phyloP scores from a whole-genome alignment of 2,888 invertebrate genomes.

The Anthophora plumipes region DNA sequence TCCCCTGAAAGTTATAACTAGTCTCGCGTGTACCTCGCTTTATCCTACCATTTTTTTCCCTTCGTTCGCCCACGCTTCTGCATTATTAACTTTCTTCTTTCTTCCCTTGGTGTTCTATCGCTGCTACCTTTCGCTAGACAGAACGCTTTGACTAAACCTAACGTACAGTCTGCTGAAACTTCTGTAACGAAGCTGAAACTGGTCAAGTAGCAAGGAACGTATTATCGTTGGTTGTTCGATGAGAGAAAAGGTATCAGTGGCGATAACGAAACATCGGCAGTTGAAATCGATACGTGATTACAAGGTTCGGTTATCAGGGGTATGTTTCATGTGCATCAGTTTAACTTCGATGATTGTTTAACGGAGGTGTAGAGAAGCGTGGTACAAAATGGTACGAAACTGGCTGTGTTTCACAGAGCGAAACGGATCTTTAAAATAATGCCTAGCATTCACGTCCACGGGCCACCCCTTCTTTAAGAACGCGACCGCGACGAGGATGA shows the following conservation, averaged over 20 bases:
- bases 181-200: background rate
- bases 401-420: conserved; percentile 8
- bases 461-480: conserved; percentile 55
- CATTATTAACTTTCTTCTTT: conserved; percentile 56
- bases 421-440: conserved; percentile 54
- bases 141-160: background rate
- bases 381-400: too few species aligned
- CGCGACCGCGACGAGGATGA: conserved; percentile 44
- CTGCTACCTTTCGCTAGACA: conserved; percentile 6
- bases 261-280: conserved; percentile 51
- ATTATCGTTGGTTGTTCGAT: conserved; percentile 20
- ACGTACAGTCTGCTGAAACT: conserved; percentile 1
- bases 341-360: conserved; percentile 59
- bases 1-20: conserved; percentile 34
- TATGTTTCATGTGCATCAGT: conserved; percentile 18
- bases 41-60: conserved; percentile 6
- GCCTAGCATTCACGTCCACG: conserved; percentile 47
- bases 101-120: background rate
- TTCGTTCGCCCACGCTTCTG: conserved; percentile 32
- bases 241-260: conserved; percentile 17
- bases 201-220: conserved; percentile 19
- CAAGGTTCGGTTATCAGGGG: conserved; percentile 57
- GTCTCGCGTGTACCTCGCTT: conserved; percentile 33
- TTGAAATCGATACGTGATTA: conserved; percentile 69
- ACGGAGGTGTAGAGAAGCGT: conserved; percentile 6